Conservation (phyloP, 2,888 invertebrate genomes). For the Spodoptera littoralis region DNA sequence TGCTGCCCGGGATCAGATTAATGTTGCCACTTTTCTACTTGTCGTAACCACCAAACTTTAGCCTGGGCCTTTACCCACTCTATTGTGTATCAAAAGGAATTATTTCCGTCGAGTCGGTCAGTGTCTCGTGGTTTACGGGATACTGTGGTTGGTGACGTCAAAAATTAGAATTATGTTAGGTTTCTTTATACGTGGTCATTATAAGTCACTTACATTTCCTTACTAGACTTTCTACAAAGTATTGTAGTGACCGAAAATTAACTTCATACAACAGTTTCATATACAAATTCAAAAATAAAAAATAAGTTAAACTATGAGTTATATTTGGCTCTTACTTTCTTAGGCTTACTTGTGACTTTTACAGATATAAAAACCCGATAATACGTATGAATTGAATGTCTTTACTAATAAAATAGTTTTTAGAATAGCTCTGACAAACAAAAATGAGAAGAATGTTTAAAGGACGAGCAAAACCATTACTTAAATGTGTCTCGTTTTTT, state of each 20-base stretch:
- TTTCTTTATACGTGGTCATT: too few relatives aligned
- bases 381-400: neutral
- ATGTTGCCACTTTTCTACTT: slow-evolving; percentile 87
- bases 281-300: too few relatives aligned
- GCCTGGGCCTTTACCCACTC: slow-evolving; percentile 54
- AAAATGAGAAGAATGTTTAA: slow-evolving; percentile 11
- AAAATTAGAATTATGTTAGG: neutral
- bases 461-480: slow-evolving; percentile 11
- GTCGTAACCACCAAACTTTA: slow-evolving; percentile 78
- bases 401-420: neutral
- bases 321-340: too few relatives aligned
- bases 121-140: slow-evolving; percentile 22
- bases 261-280: too few relatives aligned
- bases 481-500: slow-evolving; percentile 6
- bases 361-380: neutral
- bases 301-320: too few relatives aligned
- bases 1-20: slow-evolving; percentile 85
- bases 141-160: slow-evolving; percentile 1
- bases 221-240: too few relatives aligned
- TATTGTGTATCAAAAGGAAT: slow-evolving; percentile 58
- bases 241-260: too few relatives aligned
- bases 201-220: too few relatives aligned
- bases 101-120: slow-evolving; percentile 44
- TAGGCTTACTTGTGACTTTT: too few relatives aligned
- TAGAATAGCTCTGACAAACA: neutral